A percentile compares a stretch with the other conserved stretches of the same genome.
phyloP scores from a whole-genome alignment of 2,113 vertebrate genomes.

The Serranochromis macrocephalus region DNA sequence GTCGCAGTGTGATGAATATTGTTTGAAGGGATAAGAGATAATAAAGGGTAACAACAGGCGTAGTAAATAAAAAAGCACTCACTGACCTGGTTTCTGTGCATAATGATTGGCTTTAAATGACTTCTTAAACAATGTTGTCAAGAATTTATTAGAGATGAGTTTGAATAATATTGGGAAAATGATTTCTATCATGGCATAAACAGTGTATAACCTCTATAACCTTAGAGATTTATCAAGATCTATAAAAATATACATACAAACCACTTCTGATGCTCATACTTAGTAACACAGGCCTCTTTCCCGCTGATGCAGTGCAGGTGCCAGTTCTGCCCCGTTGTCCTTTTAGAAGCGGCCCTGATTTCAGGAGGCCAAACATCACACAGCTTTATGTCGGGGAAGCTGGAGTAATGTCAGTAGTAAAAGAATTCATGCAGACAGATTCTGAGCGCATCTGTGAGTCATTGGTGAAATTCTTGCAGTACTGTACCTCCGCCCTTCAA shows the following conservation, averaged over 20 bases:
- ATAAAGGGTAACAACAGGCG: not conserved
- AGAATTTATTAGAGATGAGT: not conserved
- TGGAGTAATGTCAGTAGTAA: not conserved
- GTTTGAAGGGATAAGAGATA: not conserved
- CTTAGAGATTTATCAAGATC: not conserved
- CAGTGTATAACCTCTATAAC: not conserved
- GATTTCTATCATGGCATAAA: not conserved
- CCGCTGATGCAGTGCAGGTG: not conserved
- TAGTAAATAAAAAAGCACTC: not conserved
- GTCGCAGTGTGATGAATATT: not conserved
- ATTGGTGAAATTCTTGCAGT: not conserved
- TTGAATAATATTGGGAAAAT: not conserved
- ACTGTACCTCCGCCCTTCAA: not conserved
- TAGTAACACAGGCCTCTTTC: not conserved
- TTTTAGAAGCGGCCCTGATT: not conserved
- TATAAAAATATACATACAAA: not conserved
- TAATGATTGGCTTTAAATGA: not conserved
- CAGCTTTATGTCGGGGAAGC: not conserved
- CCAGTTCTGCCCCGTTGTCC: not conserved
- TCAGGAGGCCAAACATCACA: not conserved
- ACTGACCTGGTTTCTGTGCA: not conserved
- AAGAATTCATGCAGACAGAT: not conserved
- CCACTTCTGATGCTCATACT: not conserved
- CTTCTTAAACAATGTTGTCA: not conserved
- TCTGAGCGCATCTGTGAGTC: not conserved